These are phyloP conservation scores for Apodemus speciosus DNA, from an alignment of 2,113 vertebrate genomes.

Conservation along the genomic window DNA sequence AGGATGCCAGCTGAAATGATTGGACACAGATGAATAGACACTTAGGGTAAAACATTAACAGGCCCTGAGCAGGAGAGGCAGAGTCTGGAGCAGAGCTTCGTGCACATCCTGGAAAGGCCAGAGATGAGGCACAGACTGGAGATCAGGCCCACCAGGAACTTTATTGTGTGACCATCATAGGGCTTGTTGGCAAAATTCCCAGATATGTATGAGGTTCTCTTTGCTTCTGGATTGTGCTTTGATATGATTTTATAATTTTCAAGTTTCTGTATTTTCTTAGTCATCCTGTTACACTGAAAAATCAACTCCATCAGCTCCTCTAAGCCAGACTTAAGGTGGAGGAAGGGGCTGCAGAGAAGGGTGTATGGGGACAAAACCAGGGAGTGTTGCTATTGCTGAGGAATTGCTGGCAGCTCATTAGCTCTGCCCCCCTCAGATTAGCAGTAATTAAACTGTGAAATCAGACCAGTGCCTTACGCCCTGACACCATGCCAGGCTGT, in stretches of 20 bases:
- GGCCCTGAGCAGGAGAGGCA: background rate
- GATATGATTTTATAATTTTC: background rate
- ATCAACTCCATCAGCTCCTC: constrained; percentile 61
- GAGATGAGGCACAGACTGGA: background rate
- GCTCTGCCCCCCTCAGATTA: constrained; percentile 93
- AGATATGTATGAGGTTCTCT: fast-evolving
- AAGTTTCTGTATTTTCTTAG: background rate
- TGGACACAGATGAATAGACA: fast-evolving
- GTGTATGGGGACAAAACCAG: constrained; percentile 73
- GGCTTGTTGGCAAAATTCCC: background rate
- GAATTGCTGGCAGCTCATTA: constrained; percentile 91
- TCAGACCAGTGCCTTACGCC: constrained; percentile 91
- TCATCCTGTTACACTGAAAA: background rate
- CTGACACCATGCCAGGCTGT: constrained; percentile 91
- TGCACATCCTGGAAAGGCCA: fast-evolving
- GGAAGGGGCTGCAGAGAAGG: background rate
- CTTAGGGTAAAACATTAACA: too few species aligned
- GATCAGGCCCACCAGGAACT: background rate
- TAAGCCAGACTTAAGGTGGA: constrained; percentile 39
- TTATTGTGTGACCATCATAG: background rate
- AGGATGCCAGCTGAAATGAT: background rate
- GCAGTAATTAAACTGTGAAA: constrained; percentile 98
- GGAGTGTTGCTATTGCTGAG: constrained; percentile 81
- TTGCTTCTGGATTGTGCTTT: fast-evolving
- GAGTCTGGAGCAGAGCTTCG: fast-evolving